Percentiles rank a stretch among this genome's conserved stretches.
Conservation (phyloP, 1,140 invertebrate genomes). For the Theocolax elegans region DNA sequence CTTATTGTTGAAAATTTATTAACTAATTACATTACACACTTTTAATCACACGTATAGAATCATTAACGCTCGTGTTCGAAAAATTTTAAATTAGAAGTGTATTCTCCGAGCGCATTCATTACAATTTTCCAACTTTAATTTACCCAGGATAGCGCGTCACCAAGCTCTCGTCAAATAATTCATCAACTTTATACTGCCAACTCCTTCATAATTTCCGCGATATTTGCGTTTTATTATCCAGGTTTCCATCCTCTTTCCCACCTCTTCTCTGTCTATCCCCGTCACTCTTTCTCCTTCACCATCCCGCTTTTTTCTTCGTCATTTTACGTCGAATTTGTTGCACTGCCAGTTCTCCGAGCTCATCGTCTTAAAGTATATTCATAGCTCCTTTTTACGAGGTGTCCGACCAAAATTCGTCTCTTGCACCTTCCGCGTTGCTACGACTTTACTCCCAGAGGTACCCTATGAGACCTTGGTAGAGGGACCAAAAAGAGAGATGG, state of each 20-base stretch:
- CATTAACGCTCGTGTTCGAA: no score
- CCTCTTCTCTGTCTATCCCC: not conserved
- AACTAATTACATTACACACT: no score
- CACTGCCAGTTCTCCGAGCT: not conserved
- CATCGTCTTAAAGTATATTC: conserved; percentile 35
- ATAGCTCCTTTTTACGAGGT: conserved; percentile 47
- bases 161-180: conserved; percentile 16
- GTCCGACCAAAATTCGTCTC: conserved; percentile 51
- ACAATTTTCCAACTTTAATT: not conserved
- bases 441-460: conserved; percentile 10
- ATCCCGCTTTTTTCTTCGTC: not conserved
- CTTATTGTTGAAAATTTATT: no score
- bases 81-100: no score
- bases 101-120: not conserved
- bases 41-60: no score
- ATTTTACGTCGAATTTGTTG: not conserved
- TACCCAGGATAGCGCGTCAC: not conserved
- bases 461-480: not conserved
- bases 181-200: not conserved
- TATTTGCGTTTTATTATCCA: conserved; percentile 20
- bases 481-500: no score
- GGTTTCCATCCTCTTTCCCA: not conserved
- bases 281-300: not conserved
- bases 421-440: conserved; percentile 19
- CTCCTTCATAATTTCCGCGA: not conserved